Evolutionary conservation across 2,888 invertebrate genomes (phyloP).

Genomic region (Erebia aethiops): DNA sequence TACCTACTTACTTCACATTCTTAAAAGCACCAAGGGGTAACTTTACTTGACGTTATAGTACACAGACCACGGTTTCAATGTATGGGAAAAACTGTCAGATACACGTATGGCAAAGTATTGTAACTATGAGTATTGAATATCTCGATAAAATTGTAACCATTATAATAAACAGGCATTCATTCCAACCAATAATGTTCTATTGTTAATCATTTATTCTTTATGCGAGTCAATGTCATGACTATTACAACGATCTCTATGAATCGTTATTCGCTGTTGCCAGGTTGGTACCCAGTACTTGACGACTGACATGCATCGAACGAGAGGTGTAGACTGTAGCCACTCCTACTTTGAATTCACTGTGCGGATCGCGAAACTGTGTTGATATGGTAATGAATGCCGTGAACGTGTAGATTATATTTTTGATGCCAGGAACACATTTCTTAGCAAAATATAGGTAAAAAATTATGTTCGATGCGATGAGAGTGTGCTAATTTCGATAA

Average conservation of each 20-base stretch:
- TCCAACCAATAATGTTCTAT: background rate
- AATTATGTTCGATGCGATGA: background rate
- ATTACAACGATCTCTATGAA: constrained; percentile 3
- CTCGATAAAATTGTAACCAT: background rate
- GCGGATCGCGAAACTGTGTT: constrained; percentile 25
- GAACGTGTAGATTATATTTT: constrained; percentile 19
- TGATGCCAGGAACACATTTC: background rate
- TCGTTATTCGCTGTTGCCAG: constrained; percentile 10
- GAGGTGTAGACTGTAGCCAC: constrained; percentile 10
- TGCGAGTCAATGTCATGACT: constrained; percentile 21
- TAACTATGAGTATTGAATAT: too few relatives aligned
- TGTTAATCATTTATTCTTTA: constrained; percentile 11
- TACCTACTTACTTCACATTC: too few relatives aligned
- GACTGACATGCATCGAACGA: constrained; percentile 9
- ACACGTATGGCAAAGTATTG: background rate
- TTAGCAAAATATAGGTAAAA: background rate
- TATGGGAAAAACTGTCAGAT: background rate
- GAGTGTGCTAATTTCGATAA: background rate
- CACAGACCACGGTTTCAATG: too few relatives aligned
- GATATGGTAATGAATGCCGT: constrained; percentile 26
- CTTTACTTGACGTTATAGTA: too few relatives aligned
- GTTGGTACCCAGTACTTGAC: background rate
- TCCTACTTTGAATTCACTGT: constrained; percentile 25
- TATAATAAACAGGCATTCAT: background rate
- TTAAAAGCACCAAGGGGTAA: too few relatives aligned